Evolutionary conservation across 2,888 invertebrate genomes (phyloP).

Genomic region (Eudasyphora cyanicolor): DNA sequence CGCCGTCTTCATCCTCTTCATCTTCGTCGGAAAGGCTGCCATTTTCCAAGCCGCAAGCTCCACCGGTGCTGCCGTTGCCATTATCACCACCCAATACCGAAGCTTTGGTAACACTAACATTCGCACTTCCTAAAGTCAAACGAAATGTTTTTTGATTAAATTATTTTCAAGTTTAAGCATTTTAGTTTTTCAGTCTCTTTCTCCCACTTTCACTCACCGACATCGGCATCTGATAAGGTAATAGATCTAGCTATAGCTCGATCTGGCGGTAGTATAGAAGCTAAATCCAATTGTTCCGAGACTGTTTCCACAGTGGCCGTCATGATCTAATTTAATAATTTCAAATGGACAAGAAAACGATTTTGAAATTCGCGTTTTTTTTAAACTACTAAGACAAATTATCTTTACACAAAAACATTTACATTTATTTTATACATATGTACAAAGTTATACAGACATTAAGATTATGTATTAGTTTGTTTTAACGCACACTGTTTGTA

Average conservation of each 20-base stretch:
- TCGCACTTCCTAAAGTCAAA: conserved; percentile 82
- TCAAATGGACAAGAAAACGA: neutral
- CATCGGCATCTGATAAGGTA: conserved; percentile 93
- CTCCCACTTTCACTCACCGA: conserved; percentile 83
- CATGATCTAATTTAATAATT: conserved; percentile 86
- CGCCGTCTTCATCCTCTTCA: conserved; percentile 85
- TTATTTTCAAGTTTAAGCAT: neutral
- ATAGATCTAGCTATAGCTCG: conserved; percentile 92
- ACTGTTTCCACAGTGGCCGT: conserved; percentile 97
- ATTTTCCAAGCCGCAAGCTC: conserved; percentile 80
- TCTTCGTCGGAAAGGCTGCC: conserved; percentile 86
- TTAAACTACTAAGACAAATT: neutral
- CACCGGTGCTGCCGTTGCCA: conserved; percentile 85
- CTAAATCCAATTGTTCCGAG: conserved; percentile 93
- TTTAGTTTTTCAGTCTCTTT: no score
- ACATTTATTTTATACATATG: conserved; percentile 63
- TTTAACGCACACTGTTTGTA: neutral
- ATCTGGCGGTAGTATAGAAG: conserved; percentile 90
- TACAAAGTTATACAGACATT: conserved; percentile 30
- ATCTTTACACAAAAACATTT: conserved; percentile 63
- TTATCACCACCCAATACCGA: conserved; percentile 85
- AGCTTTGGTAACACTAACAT: conserved; percentile 86
- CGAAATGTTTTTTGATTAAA: neutral
- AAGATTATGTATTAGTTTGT: conserved; percentile 18
- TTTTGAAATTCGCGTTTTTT: conserved; percentile 13